A percentile compares a stretch with the other conserved stretches of the same genome.
Evolutionary conservation across 2,113 vertebrate species (phyloP).

Genomic region (Phoenicopterus ruber): DNA sequence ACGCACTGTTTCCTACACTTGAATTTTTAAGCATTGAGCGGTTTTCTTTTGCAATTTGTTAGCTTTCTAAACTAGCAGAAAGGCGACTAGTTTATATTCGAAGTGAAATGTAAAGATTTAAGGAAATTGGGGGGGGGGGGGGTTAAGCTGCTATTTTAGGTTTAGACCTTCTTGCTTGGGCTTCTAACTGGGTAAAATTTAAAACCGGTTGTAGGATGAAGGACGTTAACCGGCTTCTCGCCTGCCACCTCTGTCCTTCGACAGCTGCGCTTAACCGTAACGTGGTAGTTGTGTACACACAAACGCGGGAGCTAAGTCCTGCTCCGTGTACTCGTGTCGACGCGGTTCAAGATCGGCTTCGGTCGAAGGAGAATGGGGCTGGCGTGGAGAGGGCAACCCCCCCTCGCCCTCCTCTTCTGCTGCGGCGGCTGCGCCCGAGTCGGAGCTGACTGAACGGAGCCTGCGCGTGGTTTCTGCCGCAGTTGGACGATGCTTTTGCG

Average conservation of each 20-base stretch:
- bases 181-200: background rate
- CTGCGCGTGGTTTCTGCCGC: background rate
- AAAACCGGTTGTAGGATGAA: background rate
- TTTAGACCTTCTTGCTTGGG: background rate
- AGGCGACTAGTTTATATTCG: background rate
- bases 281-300: background rate
- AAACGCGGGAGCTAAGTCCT: background rate
- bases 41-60: background rate
- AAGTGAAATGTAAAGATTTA: background rate
- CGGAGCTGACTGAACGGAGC: background rate
- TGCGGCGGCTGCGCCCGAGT: rapidly evolving
- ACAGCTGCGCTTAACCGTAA: rapidly evolving
- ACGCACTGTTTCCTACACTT: background rate
- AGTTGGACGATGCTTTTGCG: background rate
- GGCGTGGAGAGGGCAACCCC: background rate
- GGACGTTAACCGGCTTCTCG: background rate
- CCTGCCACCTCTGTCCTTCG: background rate
- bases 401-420: background rate
- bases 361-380: rapidly evolving
- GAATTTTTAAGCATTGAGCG: background rate
- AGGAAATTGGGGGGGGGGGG: background rate
- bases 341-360: background rate
- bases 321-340: background rate
- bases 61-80: background rate
- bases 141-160: background rate